Evolutionary conservation across 2,113 vertebrate genomes (phyloP).

Genomic region (Ptychochromis oligacanthus): DNA sequence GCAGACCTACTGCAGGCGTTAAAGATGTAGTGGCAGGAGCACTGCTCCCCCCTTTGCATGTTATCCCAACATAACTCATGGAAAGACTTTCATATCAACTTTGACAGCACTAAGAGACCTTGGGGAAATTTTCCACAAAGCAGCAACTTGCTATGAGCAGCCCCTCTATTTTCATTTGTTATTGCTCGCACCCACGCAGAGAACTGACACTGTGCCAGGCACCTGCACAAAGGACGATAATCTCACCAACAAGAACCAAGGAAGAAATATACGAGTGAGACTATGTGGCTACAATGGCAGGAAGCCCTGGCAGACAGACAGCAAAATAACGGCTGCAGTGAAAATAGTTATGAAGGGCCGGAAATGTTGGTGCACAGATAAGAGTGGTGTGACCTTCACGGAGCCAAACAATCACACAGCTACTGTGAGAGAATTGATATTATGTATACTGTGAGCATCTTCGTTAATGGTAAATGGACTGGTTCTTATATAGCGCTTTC

Average conservation of each 20-base stretch:
- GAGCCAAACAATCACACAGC: constrained; percentile 33
- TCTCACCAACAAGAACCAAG: background rate
- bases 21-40: background rate
- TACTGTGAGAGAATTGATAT: constrained; percentile 28
- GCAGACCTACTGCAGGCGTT: background rate
- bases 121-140: background rate
- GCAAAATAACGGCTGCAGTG: constrained; percentile 16
- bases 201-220: background rate
- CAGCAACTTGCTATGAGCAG: background rate
- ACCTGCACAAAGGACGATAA: constrained; percentile 32
- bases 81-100: background rate
- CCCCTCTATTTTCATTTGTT: background rate
- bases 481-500: too few relatives aligned
- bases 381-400: constrained; percentile 50
- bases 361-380: constrained; percentile 58
- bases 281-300: constrained; percentile 55
- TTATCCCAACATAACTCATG: background rate
- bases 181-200: background rate
- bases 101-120: background rate
- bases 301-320: constrained; percentile 45
- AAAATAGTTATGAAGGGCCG: constrained; percentile 21
- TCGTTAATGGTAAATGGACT: too few relatives aligned
- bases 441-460: background rate
- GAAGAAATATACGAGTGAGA: background rate
- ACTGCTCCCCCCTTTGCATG: background rate